Conservation (phyloP, 2,888 invertebrate species). For the Tachina lurida region DNA sequence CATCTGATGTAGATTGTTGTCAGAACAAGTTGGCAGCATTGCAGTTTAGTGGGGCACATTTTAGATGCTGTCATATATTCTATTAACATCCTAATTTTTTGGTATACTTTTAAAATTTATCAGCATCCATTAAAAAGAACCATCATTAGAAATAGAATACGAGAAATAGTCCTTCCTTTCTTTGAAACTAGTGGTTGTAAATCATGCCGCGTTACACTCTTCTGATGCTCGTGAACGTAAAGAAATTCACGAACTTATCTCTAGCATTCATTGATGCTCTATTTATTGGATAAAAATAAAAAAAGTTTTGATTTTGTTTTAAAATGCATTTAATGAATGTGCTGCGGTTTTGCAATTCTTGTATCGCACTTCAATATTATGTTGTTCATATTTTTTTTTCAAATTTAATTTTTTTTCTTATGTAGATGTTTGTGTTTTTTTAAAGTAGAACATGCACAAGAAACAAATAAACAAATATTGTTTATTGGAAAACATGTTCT, state of each 20-base stretch:
- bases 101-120: too few relatives aligned
- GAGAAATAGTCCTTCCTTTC: too few relatives aligned
- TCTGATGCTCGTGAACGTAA: neutral
- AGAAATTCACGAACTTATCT: neutral
- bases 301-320: neutral
- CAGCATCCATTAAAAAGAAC: too few relatives aligned
- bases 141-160: too few relatives aligned
- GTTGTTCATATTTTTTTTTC: constrained; percentile 4
- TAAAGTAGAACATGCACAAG: constrained; percentile 29
- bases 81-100: too few relatives aligned
- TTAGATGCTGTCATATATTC: too few relatives aligned
- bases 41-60: too few relatives aligned
- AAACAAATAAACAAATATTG: constrained; percentile 20
- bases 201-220: too few relatives aligned
- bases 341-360: constrained; percentile 49
- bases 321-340: constrained; percentile 10
- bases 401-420: neutral
- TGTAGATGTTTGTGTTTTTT: neutral
- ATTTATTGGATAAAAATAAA: neutral
- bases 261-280: neutral
- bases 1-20: too few relatives aligned
- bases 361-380: constrained; percentile 12
- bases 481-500: constrained; percentile 15
- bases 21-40: too few relatives aligned
- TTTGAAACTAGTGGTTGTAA: too few relatives aligned